Evolutionary conservation across 1,140 invertebrate genomes (phyloP), one percentile per base, ranked within the genome.

Genomic region (Drosophila miranda): DNA sequence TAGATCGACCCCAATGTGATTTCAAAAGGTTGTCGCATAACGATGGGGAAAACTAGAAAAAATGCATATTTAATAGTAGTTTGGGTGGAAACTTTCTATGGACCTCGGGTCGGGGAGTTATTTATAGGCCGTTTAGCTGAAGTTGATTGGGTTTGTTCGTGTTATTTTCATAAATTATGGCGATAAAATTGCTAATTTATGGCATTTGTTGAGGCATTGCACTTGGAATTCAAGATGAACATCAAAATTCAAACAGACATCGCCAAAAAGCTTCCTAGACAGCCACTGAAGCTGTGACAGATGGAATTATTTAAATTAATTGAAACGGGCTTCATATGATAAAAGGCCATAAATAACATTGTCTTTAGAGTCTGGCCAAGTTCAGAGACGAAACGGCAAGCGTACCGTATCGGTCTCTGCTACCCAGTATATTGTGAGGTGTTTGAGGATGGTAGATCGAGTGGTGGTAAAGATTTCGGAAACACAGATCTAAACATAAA

Each of bases 301-400:
- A 75, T 75, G 72, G 61, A 66, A 58, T 50, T 74, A 67, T 75
- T 75, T 75, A 67, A 75, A 74, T 57, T 30, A 64, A 73, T 73
- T 73, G 60, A 74, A 74, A 57, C 57, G 60, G 26, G 41, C 52
- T 62, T 46, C 43, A 46, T 43, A 34, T 74, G 70, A 51, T 57
- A 74, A 74, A 74, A 74, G 70, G 48, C 71, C 59, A 57, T 64
- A 74, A 74, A 74, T 57, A 74, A 52, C 34, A 74, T 49, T 43
- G 70, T 52, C 53, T 74, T 64, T 68, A 69, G 68, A 56, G 66
- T 8, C 62, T 21, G 71, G 59, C 48, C 70, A 74, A 74, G 70
- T 57, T 74, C 70, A 70, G 19, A 70, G 30, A 30, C 48, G 38
- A 54, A 59, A 48, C 55, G 52, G 69, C 42, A 28, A 43, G 50